A percentile compares a stretch with the other conserved stretches of the same genome.
These are phyloP conservation scores for Lasioglossum oenotherae DNA, from an alignment of 2,888 invertebrate species.

Conservation along the genomic window DNA sequence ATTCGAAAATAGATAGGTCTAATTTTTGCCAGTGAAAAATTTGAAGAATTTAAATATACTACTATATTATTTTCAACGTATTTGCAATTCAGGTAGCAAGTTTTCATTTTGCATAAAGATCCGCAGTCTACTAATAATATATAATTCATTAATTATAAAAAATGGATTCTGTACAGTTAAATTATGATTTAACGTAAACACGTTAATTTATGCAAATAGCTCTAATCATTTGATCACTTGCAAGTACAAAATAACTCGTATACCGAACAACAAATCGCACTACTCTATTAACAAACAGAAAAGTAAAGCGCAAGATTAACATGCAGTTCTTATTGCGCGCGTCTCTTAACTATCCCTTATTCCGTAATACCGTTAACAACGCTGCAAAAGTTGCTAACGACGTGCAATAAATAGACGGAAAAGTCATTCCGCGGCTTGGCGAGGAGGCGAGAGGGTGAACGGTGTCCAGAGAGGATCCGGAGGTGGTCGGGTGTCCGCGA, in stretches of 20 bases:
- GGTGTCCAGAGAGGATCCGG: neutral
- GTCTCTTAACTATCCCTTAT: neutral
- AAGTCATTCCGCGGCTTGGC: neutral
- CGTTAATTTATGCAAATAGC: neutral
- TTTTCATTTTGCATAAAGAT: no score
- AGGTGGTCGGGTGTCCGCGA: neutral
- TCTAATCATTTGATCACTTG: neutral
- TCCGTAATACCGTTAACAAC: conserved; percentile 5
- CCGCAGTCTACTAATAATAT: no score
- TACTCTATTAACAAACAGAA: neutral
- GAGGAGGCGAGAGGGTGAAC: conserved; percentile 16
- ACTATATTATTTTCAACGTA: no score
- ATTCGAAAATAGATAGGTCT: no score
- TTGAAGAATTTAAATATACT: no score
- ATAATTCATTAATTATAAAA: no score
- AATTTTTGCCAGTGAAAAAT: no score
- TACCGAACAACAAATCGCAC: neutral
- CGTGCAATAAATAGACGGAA: neutral
- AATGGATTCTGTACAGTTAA: neutral
- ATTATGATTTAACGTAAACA: neutral
- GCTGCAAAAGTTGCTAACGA: neutral
- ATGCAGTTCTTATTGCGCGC: neutral
- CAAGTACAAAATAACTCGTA: neutral
- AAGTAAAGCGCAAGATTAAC: neutral
- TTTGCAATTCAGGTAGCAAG: no score